Evolutionary conservation across 2,888 invertebrate species (phyloP), one percentile per base, ranked within the genome.

Genomic region (Anodontia alba): DNA sequence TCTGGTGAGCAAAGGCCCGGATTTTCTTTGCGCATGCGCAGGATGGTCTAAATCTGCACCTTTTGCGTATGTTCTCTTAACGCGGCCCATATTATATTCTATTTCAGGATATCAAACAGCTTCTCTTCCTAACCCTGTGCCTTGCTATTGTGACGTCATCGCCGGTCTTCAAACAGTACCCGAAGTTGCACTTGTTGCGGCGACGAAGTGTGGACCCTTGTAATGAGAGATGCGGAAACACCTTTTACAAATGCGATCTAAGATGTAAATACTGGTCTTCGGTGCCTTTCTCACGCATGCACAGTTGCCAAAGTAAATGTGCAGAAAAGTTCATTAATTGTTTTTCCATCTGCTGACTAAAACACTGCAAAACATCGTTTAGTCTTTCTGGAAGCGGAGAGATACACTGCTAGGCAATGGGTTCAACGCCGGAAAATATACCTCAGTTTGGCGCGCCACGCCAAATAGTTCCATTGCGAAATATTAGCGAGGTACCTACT

Each of bases 261-360:
- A 46, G 76, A 23, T 80, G 80, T 31, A 80, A 80, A 73, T 80
- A 80, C 31, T 54, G 74, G 68, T 49, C 49, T 23, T 29, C 62
- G 29, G 49, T 80, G 23, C 46, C 67, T 23, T 72, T 57, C 26
- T 29, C 51, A 33, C 68, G 68, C 38, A 71, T 80, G 17, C 75
- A 76, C 46, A 31, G 26, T 29, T 80, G 80, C 66, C 80, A 80
- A 29, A 54, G 71, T 31, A 43, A 54, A 12, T 80, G 80, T 38
- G 80, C 72, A 36, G 80, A 80, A 36, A 33, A 66, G 26, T 80
- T 80, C 36, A 43, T 80, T 26, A 72, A 75, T 57, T 80, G 80
- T 54, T 80, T 76, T 51, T 62, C 76, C n/a, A 67, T 67, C 23
- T 80, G 80, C 31, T 80, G 72, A 67, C 20, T 38, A 38, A 33